phyloP scores from a whole-genome alignment of 2,113 vertebrate species.

The Austrofundulus limnaeus region DNA sequence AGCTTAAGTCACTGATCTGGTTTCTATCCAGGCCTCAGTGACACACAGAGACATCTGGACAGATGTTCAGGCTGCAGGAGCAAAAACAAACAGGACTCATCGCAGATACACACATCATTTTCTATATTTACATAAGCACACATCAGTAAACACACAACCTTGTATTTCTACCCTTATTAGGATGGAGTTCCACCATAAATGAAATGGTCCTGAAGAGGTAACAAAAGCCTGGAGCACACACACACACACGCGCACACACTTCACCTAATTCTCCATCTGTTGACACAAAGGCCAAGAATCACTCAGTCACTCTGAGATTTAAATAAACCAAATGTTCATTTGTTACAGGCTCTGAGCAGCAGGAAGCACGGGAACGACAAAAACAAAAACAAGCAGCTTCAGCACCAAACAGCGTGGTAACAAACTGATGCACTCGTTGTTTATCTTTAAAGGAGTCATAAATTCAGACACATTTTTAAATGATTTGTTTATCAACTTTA shows the following conservation, averaged over 20 bases:
- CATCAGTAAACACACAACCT: not conserved
- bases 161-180: too few relatives aligned
- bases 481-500: too few relatives aligned
- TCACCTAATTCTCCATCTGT: conserved; percentile 51
- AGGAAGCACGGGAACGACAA: not conserved
- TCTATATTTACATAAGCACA: conserved; percentile 13
- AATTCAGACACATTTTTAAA: too few relatives aligned
- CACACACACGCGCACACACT: not conserved
- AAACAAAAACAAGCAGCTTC: not conserved
- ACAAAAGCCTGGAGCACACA: too few relatives aligned
- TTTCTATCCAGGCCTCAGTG: conserved; percentile 35
- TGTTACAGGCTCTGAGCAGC: not conserved
- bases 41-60: conserved; percentile 49
- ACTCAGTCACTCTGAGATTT: conserved; percentile 12
- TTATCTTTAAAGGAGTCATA: too few relatives aligned
- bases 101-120: not conserved
- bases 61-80: conserved; percentile 53
- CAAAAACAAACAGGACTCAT: conserved; percentile 34
- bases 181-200: too few relatives aligned
- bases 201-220: too few relatives aligned
- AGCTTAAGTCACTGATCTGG: conserved; percentile 54
- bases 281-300: not conserved
- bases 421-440: too few relatives aligned
- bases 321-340: conserved; percentile 4
- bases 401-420: not conserved